A percentile compares a stretch with the other conserved stretches of the same genome.
Evolutionary conservation across 2,797 vertebrate genomes (phyloP).

Genomic region (Brachymystax lenok): DNA sequence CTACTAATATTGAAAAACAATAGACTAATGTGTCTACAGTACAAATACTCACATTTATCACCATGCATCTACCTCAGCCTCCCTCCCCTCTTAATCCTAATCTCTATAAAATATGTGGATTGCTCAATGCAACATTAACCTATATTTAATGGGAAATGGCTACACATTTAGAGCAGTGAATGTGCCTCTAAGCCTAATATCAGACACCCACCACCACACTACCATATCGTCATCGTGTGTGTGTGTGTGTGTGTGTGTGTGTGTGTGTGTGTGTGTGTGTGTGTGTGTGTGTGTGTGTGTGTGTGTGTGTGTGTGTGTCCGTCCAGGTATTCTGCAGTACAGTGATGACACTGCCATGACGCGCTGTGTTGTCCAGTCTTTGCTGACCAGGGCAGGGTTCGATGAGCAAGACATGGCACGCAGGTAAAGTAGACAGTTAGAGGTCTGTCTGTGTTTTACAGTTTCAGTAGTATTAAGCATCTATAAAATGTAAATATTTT

Average conservation of each 20-base stretch:
- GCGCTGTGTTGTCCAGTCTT: slow-evolving; percentile 89
- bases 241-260: no score
- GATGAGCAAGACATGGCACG: slow-evolving; percentile 93
- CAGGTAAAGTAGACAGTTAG: slow-evolving; percentile 73
- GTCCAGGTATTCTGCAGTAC: slow-evolving; percentile 83
- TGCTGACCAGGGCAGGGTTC: slow-evolving; percentile 85
- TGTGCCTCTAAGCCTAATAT: no score
- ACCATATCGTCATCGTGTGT: neutral
- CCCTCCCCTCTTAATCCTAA: neutral
- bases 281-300: no score
- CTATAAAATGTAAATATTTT: neutral
- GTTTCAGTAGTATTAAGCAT: neutral
- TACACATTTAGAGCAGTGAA: slow-evolving; percentile 68
- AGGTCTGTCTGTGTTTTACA: neutral
- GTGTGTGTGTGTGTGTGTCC: slow-evolving; percentile 8
- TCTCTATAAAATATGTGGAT: neutral
- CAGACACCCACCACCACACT: neutral
- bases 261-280: no score
- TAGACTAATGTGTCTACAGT: neutral
- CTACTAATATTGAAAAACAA: neutral
- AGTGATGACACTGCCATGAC: slow-evolving; percentile 96
- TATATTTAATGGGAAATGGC: neutral
- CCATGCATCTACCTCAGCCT: neutral
- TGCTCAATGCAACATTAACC: neutral
- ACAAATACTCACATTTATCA: neutral